Base-by-base conservation (phyloP, 2,888 invertebrate genomes). In the Drosophila pseudotalamancana region DNA sequence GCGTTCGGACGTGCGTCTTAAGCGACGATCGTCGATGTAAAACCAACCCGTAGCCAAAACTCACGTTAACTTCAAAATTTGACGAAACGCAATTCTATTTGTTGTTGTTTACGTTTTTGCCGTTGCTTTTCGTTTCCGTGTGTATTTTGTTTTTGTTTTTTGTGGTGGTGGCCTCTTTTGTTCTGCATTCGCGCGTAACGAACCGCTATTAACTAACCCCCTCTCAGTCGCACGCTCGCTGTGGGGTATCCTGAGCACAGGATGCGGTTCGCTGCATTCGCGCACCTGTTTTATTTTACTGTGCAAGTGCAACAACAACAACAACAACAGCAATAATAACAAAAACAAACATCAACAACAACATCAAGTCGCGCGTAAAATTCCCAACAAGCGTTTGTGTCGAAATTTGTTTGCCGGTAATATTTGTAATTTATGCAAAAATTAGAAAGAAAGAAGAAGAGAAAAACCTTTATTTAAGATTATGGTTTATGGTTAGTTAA, bases 1-100 rank as follows among this genome's bases (percentile, higher is more conserved):
- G 87, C 86, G 88, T 77, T 84, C 87, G 89, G 91, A 88, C 90
- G 88, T 83, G 79, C 63, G 78, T 61, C 65, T 74, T 60, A 49
- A 64, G 34, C 50, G 21, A 14, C 50, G 59, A 62, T 67, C 63
- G 66, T 14, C 6, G 8, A 8, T 27, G n/a, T 25, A 4, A 35
- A 45, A 37, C 18, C 23, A n/a, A 61, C 34, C 32, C 54, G 27
- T 27, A 37, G 27, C 11, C 31, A 25, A 51, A 55, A 59, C 35
- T 14, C 11, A 40, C 14, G 21, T 49, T 31, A 64, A 59, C 31
- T 48, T 54, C 53, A 59, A 37, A 69, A 51, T 54, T 55, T 53
- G 46, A 43, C 60, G 74, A 60, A 31, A 11, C 40, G 11, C 14
- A 11, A n/a, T 9, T 1, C 9, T 27, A 35, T 69, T 61, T 66